A percentile compares a stretch with the other conserved stretches of the same genome.
These are phyloP conservation scores for Rutilus rutilus DNA, from an alignment of 2,113 vertebrate genomes.

Conservation along the genomic window DNA sequence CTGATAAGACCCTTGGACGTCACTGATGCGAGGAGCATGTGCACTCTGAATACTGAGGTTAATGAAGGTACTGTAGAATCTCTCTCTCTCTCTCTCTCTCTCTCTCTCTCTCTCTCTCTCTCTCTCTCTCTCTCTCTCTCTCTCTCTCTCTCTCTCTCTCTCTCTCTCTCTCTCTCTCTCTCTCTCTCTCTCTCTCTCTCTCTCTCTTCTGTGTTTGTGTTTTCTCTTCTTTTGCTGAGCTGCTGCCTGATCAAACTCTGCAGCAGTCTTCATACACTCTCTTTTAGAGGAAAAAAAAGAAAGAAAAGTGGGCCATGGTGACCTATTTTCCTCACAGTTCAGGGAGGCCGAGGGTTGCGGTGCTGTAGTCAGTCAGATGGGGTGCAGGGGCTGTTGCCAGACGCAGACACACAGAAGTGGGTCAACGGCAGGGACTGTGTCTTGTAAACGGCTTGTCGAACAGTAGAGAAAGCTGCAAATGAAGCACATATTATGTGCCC, in stretches of 20 bases:
- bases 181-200: constrained; percentile 9
- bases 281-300: constrained; percentile 57
- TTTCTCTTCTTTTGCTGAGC: constrained; percentile 46
- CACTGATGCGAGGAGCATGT: constrained; percentile 53
- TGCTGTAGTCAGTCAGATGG: constrained; percentile 78
- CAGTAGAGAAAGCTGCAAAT: constrained; percentile 77
- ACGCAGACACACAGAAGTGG: constrained; percentile 78
- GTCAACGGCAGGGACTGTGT: constrained; percentile 77
- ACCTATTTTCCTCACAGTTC: constrained; percentile 84
- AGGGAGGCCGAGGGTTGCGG: constrained; percentile 78
- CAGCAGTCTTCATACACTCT: constrained; percentile 71
- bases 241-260: constrained; percentile 70
- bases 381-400: constrained; percentile 75
- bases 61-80: constrained; percentile 53
- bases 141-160: no score
- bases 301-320: constrained; percentile 78
- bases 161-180: no score
- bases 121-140: no score
- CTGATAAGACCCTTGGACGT: constrained; percentile 63
- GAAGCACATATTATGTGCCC: constrained; percentile 77
- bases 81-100: constrained; percentile 18
- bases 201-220: background rate
- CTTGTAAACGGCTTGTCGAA: constrained; percentile 79
- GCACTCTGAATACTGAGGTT: constrained; percentile 48
- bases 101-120: no score